These are phyloP conservation scores for Idris sp. DNA, from an alignment of 1,140 invertebrate species.

Conservation along the genomic window DNA sequence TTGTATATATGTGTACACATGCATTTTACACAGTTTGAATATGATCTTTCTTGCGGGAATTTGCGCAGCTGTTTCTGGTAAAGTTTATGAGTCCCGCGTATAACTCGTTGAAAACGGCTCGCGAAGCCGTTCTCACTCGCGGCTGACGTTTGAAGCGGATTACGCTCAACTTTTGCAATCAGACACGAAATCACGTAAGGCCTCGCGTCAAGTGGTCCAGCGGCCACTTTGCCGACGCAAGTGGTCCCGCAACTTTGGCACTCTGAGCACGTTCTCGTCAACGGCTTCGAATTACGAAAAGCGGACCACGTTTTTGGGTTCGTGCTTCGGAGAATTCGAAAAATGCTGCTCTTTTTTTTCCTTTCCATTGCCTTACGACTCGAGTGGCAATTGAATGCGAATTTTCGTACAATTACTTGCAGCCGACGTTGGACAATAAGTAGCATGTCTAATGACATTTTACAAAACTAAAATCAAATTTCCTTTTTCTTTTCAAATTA, in stretches of 20 bases:
- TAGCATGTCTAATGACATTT: conserved; percentile 17
- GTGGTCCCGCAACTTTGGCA: conserved; percentile 23
- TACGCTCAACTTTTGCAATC: conserved; percentile 50
- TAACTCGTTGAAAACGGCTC: conserved; percentile 43
- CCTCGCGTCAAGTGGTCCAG: conserved; percentile 25
- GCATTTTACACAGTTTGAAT: conserved; percentile 49
- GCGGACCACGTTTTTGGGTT: conserved; percentile 30
- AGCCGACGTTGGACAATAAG: conserved; percentile 30
- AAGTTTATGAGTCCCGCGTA: conserved; percentile 36
- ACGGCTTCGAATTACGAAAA: conserved; percentile 49
- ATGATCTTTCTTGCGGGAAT: conserved; percentile 52
- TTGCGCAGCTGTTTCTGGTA: conserved; percentile 41
- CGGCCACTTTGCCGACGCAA: conserved; percentile 29
- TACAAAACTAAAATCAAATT: neutral
- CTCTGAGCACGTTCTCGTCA: conserved; percentile 51
- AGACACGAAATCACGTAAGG: conserved; percentile 54
- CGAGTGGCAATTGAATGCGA: conserved; percentile 27
- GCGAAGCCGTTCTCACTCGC: conserved; percentile 46
- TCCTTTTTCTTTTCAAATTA: neutral
- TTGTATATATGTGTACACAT: conserved; percentile 5
- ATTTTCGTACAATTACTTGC: conserved; percentile 39
- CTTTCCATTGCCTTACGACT: conserved; percentile 15
- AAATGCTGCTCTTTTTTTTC: conserved; percentile 45
- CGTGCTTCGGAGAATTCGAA: conserved; percentile 23
- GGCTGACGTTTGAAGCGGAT: conserved; percentile 35